Conservation (phyloP, 2,113 vertebrate species). For the Panthera tigris region DNA sequence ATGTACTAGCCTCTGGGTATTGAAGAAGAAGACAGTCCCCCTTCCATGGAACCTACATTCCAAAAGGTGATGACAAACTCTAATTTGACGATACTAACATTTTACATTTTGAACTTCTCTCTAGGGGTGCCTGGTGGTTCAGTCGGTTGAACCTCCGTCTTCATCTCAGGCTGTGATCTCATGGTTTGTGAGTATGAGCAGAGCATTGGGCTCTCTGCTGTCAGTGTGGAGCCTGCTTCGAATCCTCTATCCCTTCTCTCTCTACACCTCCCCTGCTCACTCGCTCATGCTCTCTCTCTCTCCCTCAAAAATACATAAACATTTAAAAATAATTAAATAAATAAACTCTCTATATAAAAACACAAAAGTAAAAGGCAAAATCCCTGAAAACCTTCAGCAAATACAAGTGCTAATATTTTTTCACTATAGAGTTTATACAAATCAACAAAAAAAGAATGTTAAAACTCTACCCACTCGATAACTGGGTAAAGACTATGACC, state of each 20-base stretch:
- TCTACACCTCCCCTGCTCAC: too few relatives aligned
- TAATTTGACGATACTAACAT: not conserved
- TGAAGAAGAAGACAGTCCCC: not conserved
- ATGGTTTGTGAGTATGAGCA: too few relatives aligned
- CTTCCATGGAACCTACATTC: not conserved
- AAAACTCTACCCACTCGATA: not conserved
- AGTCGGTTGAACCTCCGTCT: too few relatives aligned
- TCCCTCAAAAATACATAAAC: too few relatives aligned
- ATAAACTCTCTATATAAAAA: not conserved
- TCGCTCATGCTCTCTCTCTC: too few relatives aligned
- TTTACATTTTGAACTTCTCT: conserved; percentile 13
- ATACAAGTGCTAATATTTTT: not conserved
- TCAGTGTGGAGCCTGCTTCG: too few relatives aligned
- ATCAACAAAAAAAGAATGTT: not conserved
- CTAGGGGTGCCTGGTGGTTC: too few relatives aligned
- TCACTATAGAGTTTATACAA: not conserved
- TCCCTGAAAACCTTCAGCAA: not conserved
- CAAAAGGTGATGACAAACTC: not conserved
- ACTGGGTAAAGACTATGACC: not conserved
- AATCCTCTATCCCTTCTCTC: too few relatives aligned
- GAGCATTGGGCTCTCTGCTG: too few relatives aligned
- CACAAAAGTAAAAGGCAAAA: conserved; percentile 24
- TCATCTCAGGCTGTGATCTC: too few relatives aligned
- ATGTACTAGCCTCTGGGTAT: not conserved
- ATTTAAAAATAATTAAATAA: too few relatives aligned